Evolutionary conservation across 1,140 invertebrate species (phyloP), one percentile per base, ranked within the genome.

Genomic region (Trichogramma pretiosum): DNA sequence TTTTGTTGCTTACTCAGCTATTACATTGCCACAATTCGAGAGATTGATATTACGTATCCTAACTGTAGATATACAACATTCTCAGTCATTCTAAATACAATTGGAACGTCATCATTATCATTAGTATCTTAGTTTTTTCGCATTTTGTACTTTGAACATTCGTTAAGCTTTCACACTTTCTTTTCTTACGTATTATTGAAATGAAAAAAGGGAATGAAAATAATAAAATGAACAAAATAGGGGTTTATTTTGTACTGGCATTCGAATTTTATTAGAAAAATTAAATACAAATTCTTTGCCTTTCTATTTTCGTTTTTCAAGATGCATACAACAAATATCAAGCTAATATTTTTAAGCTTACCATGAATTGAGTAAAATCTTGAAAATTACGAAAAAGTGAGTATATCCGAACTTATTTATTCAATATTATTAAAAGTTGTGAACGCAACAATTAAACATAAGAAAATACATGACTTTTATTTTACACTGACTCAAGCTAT

Each of bases 191-290:
- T n/a, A n/a, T n/a, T n/a, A n/a, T n/a, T n/a, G n/a, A n/a, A n/a
- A n/a, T n/a, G n/a, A n/a, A n/a, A n/a, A n/a, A n/a, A n/a, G n/a
- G n/a, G n/a, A n/a, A n/a, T n/a, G n/a, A n/a, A n/a, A n/a, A n/a
- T n/a, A n/a, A n/a, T n/a, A n/a, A n/a, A n/a, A n/a, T n/a, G n/a
- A n/a, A n/a, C n/a, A n/a, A n/a, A n/a, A n/a, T n/a, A n/a, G n/a
- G n/a, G n/a, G n/a, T n/a, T n/a, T n/a, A n/a, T n/a, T n/a, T 66
- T 67, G 60, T 69, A 69, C 64, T 70, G 62, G 66, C 54, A 65
- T 67, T 63, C 57, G 60, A 64, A 56, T 68, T 67, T 67, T 65
- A 61, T 67, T 66, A 63, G 64, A 60, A 60, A 61, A 68, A 65
- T 63, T 66, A 66, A 69, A 65, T 67, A 66, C 60, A 68, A 68